Conservation (phyloP, 2,113 vertebrate species). For the Psophia crepitans region DNA sequence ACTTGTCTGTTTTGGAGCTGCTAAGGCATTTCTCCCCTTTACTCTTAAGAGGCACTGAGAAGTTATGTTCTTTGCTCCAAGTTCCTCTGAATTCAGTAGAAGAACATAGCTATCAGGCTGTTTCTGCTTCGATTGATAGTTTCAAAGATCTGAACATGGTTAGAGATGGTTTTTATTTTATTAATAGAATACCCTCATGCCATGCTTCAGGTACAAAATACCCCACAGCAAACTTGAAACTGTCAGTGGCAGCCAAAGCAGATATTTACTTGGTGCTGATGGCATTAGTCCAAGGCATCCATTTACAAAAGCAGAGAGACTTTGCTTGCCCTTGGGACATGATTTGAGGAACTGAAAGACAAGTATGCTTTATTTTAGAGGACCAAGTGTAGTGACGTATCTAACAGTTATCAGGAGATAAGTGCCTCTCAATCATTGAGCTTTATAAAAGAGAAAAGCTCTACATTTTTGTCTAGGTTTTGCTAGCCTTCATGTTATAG, state of each 20-base stretch:
- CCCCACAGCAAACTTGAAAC: rapidly evolving
- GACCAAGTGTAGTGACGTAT: neutral
- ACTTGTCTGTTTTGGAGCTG: neutral
- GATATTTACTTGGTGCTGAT: neutral
- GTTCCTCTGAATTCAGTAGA: neutral
- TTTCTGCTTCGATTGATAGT: neutral
- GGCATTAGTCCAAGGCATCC: neutral
- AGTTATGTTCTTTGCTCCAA: neutral
- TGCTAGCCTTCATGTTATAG: neutral
- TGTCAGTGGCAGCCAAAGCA: neutral
- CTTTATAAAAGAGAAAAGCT: neutral
- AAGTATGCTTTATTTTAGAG: neutral
- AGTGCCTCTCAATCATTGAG: neutral
- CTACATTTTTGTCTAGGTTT: neutral
- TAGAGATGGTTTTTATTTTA: neutral
- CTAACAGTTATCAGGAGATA: neutral
- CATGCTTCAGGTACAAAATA: neutral
- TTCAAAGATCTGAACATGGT: neutral
- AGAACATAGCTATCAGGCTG: neutral
- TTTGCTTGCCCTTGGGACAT: neutral
- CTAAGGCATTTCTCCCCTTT: neutral
- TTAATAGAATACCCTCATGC: neutral
- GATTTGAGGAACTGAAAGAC: neutral
- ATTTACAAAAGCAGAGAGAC: neutral
- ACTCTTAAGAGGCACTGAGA: neutral